Percentiles rank a stretch among this genome's conserved stretches.
phyloP scores from a whole-genome alignment of 2,888 invertebrate species.

The Dynastes hyllus region DNA sequence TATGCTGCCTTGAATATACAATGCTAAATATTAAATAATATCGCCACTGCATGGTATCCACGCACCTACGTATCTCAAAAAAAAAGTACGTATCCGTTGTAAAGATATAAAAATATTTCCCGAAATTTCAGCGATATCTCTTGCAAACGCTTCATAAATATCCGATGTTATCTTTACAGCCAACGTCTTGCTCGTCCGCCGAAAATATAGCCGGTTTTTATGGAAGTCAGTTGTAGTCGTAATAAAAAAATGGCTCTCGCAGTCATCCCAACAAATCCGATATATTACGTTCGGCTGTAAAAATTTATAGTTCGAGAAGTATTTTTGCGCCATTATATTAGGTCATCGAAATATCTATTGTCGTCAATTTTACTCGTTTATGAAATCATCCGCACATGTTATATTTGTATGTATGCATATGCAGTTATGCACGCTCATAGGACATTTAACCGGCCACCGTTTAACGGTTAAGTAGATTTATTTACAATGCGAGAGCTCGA shows the following conservation, averaged over 20 bases:
- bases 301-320: constrained; percentile 42
- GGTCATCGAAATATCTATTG: constrained; percentile 31
- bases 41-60: too few relatives aligned
- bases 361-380: constrained; percentile 23
- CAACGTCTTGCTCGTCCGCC: constrained; percentile 20
- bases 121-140: constrained; percentile 26
- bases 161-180: constrained; percentile 30
- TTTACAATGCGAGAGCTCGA: constrained; percentile 14
- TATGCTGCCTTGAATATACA: too few relatives aligned
- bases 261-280: constrained; percentile 32
- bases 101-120: constrained; percentile 6
- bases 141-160: constrained; percentile 35
- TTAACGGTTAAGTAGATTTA: constrained; percentile 39
- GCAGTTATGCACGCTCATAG: background rate
- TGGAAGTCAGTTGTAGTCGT: constrained; percentile 36
- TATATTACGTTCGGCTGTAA: constrained; percentile 28
- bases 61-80: too few relatives aligned
- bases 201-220: constrained; percentile 38
- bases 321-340: constrained; percentile 30
- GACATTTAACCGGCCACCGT: constrained; percentile 34
- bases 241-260: constrained; percentile 43
- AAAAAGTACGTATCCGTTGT: constrained; percentile 9
- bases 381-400: constrained; percentile 15
- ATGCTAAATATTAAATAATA: too few relatives aligned
- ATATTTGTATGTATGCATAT: background rate